Conservation (phyloP, 2,797 vertebrate species). For the Phoeniculus purpureus region DNA sequence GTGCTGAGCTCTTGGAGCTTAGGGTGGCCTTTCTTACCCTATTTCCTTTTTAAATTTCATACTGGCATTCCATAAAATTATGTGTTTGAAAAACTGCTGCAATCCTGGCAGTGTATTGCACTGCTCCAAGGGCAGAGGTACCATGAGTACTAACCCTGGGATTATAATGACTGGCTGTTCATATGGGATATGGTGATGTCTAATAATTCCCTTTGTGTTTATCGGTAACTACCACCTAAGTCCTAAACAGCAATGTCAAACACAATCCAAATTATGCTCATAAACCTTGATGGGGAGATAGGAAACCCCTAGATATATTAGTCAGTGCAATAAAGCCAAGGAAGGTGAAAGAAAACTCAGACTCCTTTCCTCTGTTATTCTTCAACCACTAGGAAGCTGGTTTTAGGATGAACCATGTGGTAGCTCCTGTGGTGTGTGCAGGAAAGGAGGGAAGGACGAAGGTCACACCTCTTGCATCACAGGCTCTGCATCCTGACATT, state of each 20-base stretch:
- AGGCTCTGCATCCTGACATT: background rate
- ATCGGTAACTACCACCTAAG: background rate
- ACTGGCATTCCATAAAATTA: background rate
- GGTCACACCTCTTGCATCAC: background rate
- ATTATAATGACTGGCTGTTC: fast-evolving
- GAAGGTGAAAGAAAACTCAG: background rate
- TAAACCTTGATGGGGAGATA: background rate
- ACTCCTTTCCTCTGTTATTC: background rate
- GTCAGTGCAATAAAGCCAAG: background rate
- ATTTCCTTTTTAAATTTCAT: background rate
- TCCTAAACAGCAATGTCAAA: background rate
- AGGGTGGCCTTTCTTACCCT: background rate
- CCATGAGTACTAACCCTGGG: background rate
- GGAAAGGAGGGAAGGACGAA: background rate
- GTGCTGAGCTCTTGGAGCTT: slow-evolving; percentile 23
- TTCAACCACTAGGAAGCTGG: background rate
- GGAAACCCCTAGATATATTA: background rate
- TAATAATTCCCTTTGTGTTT: background rate
- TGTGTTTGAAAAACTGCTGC: slow-evolving; percentile 10
- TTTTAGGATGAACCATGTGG: background rate
- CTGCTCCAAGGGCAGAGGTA: background rate
- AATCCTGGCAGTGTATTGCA: background rate
- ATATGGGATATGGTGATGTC: background rate
- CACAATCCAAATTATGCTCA: background rate
- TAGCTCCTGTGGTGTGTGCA: background rate